These are phyloP conservation scores for Diachrysia chrysitis DNA, from an alignment of 2,888 invertebrate species.

Conservation along the genomic window DNA sequence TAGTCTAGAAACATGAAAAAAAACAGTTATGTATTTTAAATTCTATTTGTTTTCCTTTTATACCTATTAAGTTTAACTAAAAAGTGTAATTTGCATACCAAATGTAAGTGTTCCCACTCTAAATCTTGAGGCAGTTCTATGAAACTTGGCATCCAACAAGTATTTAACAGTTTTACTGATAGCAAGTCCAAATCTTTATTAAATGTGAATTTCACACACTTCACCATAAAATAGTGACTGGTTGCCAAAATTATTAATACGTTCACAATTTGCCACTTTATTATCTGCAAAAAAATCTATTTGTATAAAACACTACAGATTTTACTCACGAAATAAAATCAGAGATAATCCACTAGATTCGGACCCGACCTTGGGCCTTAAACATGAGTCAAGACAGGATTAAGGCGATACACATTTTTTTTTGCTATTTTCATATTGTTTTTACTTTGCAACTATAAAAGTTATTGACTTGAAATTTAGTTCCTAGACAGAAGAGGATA, in stretches of 20 bases:
- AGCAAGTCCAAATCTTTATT: slow-evolving; percentile 50
- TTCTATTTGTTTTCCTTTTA: no score
- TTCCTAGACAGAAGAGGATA: no score
- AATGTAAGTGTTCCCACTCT: slow-evolving; percentile 21
- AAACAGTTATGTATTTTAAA: no score
- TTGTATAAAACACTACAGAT: no score
- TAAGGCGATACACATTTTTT: no score
- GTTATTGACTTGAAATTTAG: no score
- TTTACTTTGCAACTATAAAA: no score
- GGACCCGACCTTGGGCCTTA: no score
- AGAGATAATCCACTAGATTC: background rate
- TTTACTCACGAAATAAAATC: no score
- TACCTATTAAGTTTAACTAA: background rate
- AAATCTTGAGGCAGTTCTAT: slow-evolving; percentile 23
- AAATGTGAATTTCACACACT: slow-evolving; percentile 71
- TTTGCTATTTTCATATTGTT: no score
- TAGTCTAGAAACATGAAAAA: no score
- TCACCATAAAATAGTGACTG: slow-evolving; percentile 69
- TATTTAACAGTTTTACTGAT: slow-evolving; percentile 48
- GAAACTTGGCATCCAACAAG: slow-evolving; percentile 74
- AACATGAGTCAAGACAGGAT: no score
- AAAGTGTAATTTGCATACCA: slow-evolving; percentile 24
- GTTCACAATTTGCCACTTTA: slow-evolving; percentile 76
- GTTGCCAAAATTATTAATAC: slow-evolving; percentile 66
- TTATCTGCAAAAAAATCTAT: slow-evolving; percentile 62